Conservation (phyloP, 2,888 invertebrate genomes). For the Torymus auratus region DNA sequence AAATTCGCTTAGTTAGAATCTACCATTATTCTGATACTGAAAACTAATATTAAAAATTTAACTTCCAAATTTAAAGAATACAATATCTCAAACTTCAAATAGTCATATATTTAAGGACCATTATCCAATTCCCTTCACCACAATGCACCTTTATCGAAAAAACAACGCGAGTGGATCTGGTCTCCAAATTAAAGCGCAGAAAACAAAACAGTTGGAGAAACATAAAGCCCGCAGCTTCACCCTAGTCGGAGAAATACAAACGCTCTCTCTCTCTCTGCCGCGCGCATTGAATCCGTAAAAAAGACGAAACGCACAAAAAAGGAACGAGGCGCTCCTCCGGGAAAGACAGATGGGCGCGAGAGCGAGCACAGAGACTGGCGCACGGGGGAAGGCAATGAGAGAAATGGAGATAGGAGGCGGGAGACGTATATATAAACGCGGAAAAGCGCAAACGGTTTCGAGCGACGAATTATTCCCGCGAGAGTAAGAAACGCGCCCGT, state of each 20-base stretch:
- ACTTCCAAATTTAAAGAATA: no score
- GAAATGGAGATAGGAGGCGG: constrained; percentile 46
- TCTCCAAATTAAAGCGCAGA: background rate
- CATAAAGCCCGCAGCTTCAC: constrained; percentile 1
- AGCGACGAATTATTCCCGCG: constrained; percentile 55
- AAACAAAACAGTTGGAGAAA: background rate
- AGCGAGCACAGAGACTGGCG: background rate
- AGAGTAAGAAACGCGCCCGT: constrained; percentile 29
- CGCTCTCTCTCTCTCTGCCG: no score
- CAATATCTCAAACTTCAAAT: no score
- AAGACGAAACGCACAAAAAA: constrained; percentile 4
- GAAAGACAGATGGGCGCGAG: constrained; percentile 23
- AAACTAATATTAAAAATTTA: no score
- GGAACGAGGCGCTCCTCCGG: background rate
- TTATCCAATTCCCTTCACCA: no score
- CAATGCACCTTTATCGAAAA: no score
- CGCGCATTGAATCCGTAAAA: constrained; percentile 29
- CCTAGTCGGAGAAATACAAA: background rate
- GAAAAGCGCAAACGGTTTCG: constrained; percentile 45
- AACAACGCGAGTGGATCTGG: no score
- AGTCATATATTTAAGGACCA: no score
- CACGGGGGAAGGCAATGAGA: constrained; percentile 39
- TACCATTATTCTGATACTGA: no score
- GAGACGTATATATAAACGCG: constrained; percentile 17
- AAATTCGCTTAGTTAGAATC: no score